A percentile compares a stretch with the other conserved stretches of the same genome.
Evolutionary conservation across 2,113 vertebrate genomes (phyloP).

Genomic region (Oenanthe melanoleuca): DNA sequence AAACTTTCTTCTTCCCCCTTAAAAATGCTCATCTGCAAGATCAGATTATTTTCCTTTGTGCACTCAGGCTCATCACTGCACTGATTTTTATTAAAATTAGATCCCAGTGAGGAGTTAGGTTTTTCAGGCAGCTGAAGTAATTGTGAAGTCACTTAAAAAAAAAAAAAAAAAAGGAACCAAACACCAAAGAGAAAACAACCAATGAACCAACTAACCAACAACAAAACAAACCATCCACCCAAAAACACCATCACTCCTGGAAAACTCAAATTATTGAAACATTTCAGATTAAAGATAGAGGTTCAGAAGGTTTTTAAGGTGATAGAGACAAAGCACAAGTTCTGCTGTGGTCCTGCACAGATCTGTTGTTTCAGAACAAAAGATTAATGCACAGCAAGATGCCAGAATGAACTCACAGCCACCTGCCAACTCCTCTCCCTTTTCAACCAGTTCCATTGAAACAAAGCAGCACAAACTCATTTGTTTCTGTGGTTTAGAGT

Average conservation of each 20-base stretch:
- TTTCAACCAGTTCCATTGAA: background rate
- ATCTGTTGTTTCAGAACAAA: background rate
- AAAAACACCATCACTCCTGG: background rate
- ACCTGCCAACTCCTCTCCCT: background rate
- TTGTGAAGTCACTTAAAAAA: background rate
- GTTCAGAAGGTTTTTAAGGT: background rate
- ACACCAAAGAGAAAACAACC: fast-evolving
- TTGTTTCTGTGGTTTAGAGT: background rate
- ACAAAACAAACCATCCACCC: fast-evolving
- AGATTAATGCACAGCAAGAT: background rate
- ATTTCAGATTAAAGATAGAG: background rate
- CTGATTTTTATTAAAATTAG: background rate
- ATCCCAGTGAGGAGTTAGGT: background rate
- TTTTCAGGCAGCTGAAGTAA: background rate
- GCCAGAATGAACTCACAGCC: background rate
- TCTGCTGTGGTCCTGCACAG: background rate
- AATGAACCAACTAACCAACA: background rate
- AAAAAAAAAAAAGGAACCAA: too few relatives aligned
- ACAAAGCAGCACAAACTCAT: background rate
- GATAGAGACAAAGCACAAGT: background rate
- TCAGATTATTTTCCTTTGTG: background rate
- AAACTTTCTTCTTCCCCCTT: fast-evolving
- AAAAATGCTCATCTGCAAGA: background rate
- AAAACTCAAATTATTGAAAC: background rate
- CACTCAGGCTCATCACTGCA: background rate